These are phyloP conservation scores for Electrona antarctica DNA, from an alignment of 2,113 vertebrate species.

Conservation along the genomic window DNA sequence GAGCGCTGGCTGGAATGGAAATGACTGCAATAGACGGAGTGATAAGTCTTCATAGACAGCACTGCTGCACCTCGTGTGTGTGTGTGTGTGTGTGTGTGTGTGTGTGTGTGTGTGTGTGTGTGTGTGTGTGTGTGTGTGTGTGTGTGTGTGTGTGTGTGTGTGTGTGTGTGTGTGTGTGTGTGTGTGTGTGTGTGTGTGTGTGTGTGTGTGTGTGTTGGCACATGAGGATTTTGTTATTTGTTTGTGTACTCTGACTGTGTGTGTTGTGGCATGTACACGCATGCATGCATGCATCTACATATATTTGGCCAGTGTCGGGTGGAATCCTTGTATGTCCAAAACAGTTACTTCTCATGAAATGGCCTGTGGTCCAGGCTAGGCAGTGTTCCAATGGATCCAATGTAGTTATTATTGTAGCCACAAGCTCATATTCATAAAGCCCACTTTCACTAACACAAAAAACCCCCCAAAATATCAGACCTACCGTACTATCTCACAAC, in stretches of 20 bases:
- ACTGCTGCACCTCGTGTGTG: conserved; percentile 18
- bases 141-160: background rate
- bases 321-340: background rate
- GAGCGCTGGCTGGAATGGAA: conserved; percentile 31
- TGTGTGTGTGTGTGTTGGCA: background rate
- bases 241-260: background rate
- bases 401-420: too few relatives aligned
- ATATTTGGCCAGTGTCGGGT: background rate
- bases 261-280: background rate
- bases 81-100: conserved; percentile 20
- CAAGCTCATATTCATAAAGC: too few relatives aligned
- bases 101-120: conserved; percentile 21
- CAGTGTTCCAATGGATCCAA: too few relatives aligned
- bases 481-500: too few relatives aligned
- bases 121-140: background rate
- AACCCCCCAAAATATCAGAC: too few relatives aligned
- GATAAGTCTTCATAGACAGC: conserved; percentile 48
- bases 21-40: conserved; percentile 22
- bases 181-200: background rate
- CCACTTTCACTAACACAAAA: too few relatives aligned
- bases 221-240: background rate
- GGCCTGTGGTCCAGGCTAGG: too few relatives aligned
- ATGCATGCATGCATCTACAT: background rate
- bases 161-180: background rate
- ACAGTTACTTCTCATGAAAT: too few relatives aligned